Evolutionary conservation across 2,797 vertebrate species (phyloP).

Genomic region (Characodon lateralis): DNA sequence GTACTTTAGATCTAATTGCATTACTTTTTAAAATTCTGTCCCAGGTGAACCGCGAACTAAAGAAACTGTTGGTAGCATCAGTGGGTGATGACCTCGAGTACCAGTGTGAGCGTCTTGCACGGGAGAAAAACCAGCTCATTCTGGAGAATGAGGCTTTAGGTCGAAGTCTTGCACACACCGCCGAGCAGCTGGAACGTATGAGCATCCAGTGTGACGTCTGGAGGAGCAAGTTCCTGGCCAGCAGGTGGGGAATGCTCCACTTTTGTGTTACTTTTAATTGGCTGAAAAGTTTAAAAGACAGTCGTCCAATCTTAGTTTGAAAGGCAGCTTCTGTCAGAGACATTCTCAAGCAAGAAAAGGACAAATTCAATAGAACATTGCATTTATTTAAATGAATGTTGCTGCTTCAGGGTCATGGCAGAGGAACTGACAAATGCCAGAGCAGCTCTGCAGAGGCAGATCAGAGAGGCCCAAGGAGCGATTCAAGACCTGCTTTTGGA

Average conservation of each 20-base stretch:
- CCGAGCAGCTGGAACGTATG: conserved; percentile 95
- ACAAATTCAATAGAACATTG: background rate
- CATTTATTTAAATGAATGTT: background rate
- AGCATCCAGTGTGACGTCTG: conserved; percentile 98
- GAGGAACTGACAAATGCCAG: conserved; percentile 92
- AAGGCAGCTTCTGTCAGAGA: background rate
- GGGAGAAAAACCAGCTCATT: conserved; percentile 96
- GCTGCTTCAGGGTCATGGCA: conserved; percentile 90
- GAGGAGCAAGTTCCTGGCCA: conserved; percentile 98
- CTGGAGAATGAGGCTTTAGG: conserved; percentile 92
- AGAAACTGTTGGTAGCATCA: conserved; percentile 95
- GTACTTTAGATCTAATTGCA: background rate
- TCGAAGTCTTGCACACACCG: conserved; percentile 84
- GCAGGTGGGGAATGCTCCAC: conserved; percentile 82
- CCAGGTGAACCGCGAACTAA: conserved; percentile 96
- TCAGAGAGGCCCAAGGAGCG: conserved; percentile 91
- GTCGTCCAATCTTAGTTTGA: background rate
- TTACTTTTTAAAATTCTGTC: background rate
- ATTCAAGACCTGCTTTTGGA: conserved; percentile 93
- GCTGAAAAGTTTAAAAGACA: background rate
- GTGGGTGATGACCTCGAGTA: conserved; percentile 96
- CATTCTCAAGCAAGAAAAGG: background rate
- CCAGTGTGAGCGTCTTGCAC: conserved; percentile 93
- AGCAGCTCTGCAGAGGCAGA: conserved; percentile 89
- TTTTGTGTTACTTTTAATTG: background rate